A percentile compares a stretch with the other conserved stretches of the same genome.
phyloP scores from a whole-genome alignment of 2,888 invertebrate genomes.

The Xylocampa areola region DNA sequence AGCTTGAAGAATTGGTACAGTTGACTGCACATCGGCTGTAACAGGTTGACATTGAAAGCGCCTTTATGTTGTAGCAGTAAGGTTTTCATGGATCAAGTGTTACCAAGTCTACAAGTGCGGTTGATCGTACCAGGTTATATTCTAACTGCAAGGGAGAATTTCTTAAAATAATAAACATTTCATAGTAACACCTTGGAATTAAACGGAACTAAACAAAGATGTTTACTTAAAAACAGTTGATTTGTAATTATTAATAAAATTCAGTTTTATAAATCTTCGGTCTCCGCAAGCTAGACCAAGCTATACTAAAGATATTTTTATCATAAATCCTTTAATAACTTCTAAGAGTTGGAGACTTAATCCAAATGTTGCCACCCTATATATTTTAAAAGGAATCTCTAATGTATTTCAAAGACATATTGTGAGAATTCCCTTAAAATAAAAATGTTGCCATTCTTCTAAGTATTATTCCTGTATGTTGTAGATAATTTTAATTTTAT shows the following conservation, averaged over 20 bases:
- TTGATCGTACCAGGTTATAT: no score
- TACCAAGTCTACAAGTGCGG: no score
- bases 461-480: slow-evolving; percentile 54
- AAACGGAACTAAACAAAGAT: no score
- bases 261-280: background rate
- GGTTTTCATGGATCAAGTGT: no score
- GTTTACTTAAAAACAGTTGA: background rate
- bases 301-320: background rate
- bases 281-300: slow-evolving; percentile 2
- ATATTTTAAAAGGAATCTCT: slow-evolving; percentile 46
- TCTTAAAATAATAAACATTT: no score
- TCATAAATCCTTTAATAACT: slow-evolving; percentile 3
- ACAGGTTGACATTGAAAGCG: no score
- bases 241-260: background rate
- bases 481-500: slow-evolving; percentile 44
- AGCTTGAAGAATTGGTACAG: no score
- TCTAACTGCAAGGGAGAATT: no score
- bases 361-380: slow-evolving; percentile 53
- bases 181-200: no score
- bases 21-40: no score
- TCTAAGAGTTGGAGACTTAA: background rate
- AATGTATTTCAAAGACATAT: slow-evolving; percentile 26
- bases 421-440: slow-evolving; percentile 37
- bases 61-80: no score
- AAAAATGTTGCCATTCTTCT: slow-evolving; percentile 52